These are phyloP conservation scores for Silvanus unidentatus DNA, from an alignment of 2,888 invertebrate species.

Conservation along the genomic window DNA sequence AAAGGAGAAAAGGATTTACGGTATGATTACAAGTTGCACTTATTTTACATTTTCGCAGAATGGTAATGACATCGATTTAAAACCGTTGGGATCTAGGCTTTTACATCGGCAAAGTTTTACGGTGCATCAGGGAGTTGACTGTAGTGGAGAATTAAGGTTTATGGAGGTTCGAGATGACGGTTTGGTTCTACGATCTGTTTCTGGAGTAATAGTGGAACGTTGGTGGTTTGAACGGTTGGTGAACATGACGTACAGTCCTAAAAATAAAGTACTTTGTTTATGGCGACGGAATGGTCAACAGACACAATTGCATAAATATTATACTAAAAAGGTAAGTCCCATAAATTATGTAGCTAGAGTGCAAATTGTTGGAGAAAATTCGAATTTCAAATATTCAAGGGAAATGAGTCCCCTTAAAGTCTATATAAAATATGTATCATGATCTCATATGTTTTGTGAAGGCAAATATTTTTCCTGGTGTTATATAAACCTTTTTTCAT, in stretches of 20 bases:
- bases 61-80: slow-evolving; percentile 96
- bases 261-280: slow-evolving; percentile 93
- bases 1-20: background rate
- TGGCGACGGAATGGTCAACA: slow-evolving; percentile 95
- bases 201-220: slow-evolving; percentile 82
- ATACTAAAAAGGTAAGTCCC: slow-evolving; percentile 84
- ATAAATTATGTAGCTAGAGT: slow-evolving; percentile 1
- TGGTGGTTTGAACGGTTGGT: slow-evolving; percentile 99
- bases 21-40: background rate
- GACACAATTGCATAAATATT: slow-evolving; percentile 95
- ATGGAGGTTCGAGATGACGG: slow-evolving; percentile 97
- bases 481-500: background rate
- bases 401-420: too few relatives aligned
- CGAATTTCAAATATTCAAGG: too few relatives aligned
- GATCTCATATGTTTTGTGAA: background rate
- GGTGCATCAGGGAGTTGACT: slow-evolving; percentile 93
- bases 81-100: slow-evolving; percentile 90
- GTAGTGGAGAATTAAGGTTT: slow-evolving; percentile 80
- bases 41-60: slow-evolving; percentile 55
- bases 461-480: background rate
- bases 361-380: background rate
- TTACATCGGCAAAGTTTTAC: slow-evolving; percentile 97
- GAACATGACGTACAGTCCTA: slow-evolving; percentile 99
- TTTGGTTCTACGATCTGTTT: slow-evolving; percentile 72
- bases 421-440: background rate